Base-by-base conservation (phyloP, 2,797 vertebrate species). In the Xenops minutus region DNA sequence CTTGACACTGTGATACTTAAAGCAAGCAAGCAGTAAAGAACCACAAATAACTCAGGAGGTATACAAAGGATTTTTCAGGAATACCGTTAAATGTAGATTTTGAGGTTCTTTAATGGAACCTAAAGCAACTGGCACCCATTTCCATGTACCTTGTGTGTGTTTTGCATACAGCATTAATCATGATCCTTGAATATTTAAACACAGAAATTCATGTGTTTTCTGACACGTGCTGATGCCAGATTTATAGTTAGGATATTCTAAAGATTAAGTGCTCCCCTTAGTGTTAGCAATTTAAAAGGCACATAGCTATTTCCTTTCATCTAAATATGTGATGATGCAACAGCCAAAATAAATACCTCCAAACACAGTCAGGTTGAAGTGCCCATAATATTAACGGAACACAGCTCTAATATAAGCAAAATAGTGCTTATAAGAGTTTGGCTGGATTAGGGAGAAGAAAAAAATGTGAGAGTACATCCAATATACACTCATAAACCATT, bases 191-290 rank as follows among this genome's bases (percentile, higher is more conserved):
- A 83, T 94, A 84, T 89, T 90, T 72, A 93, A 71, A 66, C 71
- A 96, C 95, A 95, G 96, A 95, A 73, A 87, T 73, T 75, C 24
- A 18, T 85, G 85, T 96, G 91, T 95, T 97, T 92, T 79, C 92
- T 97, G 95, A 94, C 92, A 7, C 0, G 2, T 96, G 91, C 96
- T 96, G 94, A 95, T 91, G 87, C 93, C 93, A 89, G 95, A 95
- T 94, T 97, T 96, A 81, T 88, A 88, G 94, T 93, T 90, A 87
- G 95, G 92, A 93, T 94, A 95, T 69, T 94, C 77, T 82, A 71
- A 95, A 97, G 97, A 97, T 95, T 96, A 97, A 97, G 93, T 94
- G 92, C 93, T 96, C 95, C 96, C 89, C 94, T 97, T 95, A 95
- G 95, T 58, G 72, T 95, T 83, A 94, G 90, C 88, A 95, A 92